Base-by-base conservation (phyloP, 2,797 vertebrate species). In the Trachurus trachurus region DNA sequence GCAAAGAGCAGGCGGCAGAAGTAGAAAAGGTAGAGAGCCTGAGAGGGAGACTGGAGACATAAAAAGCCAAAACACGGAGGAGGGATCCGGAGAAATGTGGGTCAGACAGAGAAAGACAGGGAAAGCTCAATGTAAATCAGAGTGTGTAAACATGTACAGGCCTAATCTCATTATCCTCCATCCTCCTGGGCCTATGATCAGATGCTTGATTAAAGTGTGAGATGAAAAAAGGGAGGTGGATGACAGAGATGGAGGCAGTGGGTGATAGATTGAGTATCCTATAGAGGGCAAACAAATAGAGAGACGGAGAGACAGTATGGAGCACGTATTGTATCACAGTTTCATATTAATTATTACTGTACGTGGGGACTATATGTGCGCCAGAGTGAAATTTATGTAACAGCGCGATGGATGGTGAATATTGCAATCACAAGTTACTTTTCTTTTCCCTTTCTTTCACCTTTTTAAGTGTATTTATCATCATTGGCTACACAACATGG, bases 91-190 rank as follows among this genome's bases (percentile, higher is more conserved):
- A 87, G 74, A 83, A 89, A 92, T 88, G 75, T 92, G 87, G 89
- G 92, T 91, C 90, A 91, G 87, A 86, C 78, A 66, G 77, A 87
- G 80, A 91, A 88, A 91, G 77, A 77, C 80, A 74, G 81, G n/a
- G 40, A 75, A 84, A 22, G 87, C 81, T 83, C 81, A 80, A 81
- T 93, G 89, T 93, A 89, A 93, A 93, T 93, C 88, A 92, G 86
- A 89, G 87, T 76, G 83, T 87, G 88, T 93, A 92, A 92, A 94
- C 90, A 92, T 87, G 86, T 89, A 89, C 82, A 78, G 87, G 80
- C 79, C 83, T 93, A 92, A 95, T 95, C 89, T 90, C 87, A 90
- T 94, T 94, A 93, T 87, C 76, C 83, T 66, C 53, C 61, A 16
- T 84, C 80, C 87, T 91, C 80, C 78, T 77, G 80, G 83, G 84